These are phyloP conservation scores for Paracyclopina nana DNA, from an alignment of 1,140 invertebrate species.

Conservation along the genomic window DNA sequence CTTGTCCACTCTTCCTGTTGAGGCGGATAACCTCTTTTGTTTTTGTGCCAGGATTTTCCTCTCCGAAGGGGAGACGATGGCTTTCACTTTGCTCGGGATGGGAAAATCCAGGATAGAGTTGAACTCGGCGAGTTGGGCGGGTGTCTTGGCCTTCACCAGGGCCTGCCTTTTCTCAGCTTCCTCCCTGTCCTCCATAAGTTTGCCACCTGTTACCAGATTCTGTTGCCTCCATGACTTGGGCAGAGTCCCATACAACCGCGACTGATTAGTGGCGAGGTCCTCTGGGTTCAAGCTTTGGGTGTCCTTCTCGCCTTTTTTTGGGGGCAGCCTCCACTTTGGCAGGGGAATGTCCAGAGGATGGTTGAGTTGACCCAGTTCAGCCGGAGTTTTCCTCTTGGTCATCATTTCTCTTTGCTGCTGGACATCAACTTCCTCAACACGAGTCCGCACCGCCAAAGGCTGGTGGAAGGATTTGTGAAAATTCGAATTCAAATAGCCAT, in stretches of 20 bases:
- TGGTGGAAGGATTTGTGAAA: constrained; percentile 8
- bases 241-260: constrained; percentile 1
- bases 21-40: too few relatives aligned
- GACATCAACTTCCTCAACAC: constrained; percentile 4
- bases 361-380: neutral
- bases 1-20: too few relatives aligned
- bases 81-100: constrained; percentile 12
- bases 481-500: constrained; percentile 6
- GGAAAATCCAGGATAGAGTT: constrained; percentile 14
- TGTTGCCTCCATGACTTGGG: constrained; percentile 10
- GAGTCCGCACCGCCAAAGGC: neutral
- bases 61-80: too few relatives aligned
- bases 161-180: constrained; percentile 1
- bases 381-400: constrained; percentile 3
- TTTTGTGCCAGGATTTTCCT: too few relatives aligned
- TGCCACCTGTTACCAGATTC: constrained; percentile 8
- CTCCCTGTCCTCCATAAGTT: neutral
- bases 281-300: neutral
- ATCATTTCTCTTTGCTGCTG: neutral
- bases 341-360: constrained; percentile 12
- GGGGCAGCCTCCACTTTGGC: neutral
- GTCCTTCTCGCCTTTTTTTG: neutral
- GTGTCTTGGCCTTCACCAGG: constrained; percentile 10
- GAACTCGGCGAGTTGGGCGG: constrained; percentile 8
- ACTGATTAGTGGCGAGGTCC: neutral